Conservation (phyloP, 2,113 vertebrate genomes). For the Pseudorectes ferrugineus region DNA sequence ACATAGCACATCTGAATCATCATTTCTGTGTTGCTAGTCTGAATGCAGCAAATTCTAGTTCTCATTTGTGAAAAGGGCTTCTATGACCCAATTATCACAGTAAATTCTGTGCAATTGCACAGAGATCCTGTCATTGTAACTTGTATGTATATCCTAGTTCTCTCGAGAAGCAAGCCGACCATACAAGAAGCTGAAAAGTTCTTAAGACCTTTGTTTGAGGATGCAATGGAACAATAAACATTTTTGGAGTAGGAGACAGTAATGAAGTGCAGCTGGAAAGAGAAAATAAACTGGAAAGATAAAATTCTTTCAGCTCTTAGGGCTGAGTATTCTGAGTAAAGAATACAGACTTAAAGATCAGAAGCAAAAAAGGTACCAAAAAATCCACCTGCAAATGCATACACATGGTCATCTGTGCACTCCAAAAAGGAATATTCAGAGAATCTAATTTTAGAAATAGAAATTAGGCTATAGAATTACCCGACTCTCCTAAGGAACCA, state of each 20-base stretch:
- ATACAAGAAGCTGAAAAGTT: not conserved
- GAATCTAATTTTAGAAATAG: not conserved
- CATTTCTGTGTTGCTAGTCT: not conserved
- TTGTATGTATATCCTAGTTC: not conserved
- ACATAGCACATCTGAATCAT: not conserved
- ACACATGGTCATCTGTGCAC: not conserved
- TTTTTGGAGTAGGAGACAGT: not conserved
- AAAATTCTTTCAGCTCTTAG: not conserved
- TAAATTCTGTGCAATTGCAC: not conserved
- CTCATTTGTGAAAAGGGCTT: not conserved
- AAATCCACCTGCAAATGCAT: not conserved
- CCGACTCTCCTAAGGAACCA: not conserved
- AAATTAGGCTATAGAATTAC: slow-evolving; percentile 1
- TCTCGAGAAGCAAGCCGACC: not conserved
- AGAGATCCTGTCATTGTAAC: not conserved
- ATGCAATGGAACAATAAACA: not conserved
- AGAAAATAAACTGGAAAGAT: not conserved
- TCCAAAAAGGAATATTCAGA: not conserved
- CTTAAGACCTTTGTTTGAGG: not conserved
- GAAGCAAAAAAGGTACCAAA: not conserved
- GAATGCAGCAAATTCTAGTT: not conserved
- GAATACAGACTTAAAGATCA: not conserved
- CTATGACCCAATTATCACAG: not conserved
- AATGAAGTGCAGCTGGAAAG: not conserved
- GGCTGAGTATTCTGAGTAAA: not conserved